phyloP scores from a whole-genome alignment of 1,140 invertebrate genomes.

The Sycophaga agraensis region DNA sequence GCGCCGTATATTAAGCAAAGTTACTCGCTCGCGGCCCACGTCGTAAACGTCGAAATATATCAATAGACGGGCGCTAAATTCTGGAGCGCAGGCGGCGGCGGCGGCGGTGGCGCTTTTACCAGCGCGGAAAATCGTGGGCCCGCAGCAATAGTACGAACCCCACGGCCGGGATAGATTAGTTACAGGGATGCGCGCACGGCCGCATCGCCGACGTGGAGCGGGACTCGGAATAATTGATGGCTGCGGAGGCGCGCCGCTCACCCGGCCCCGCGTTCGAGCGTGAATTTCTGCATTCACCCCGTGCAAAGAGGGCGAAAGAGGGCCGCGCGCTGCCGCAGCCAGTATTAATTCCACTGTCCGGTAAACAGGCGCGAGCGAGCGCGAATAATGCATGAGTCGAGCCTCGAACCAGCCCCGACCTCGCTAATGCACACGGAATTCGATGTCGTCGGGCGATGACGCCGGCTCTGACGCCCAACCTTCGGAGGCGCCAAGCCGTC shows the following conservation, averaged over 20 bases:
- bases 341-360: constrained; percentile 1
- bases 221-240: constrained; percentile 16
- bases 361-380: background rate
- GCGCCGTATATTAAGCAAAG: constrained; percentile 43
- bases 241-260: too few species aligned
- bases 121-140: constrained; percentile 1
- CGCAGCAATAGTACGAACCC: too few species aligned
- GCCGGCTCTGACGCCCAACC: too few species aligned
- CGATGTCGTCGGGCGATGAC: too few species aligned
- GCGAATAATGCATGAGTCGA: background rate
- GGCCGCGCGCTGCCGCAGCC: too few species aligned
- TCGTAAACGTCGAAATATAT: constrained; percentile 54
- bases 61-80: constrained; percentile 46
- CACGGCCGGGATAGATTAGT: constrained; percentile 33
- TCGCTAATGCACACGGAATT: background rate
- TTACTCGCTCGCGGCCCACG: constrained; percentile 39
- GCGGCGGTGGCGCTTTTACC: too few species aligned
- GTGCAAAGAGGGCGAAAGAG: background rate
- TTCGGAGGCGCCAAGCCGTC: too few species aligned
- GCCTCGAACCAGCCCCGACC: background rate
- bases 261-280: constrained; percentile 9
- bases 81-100: too few species aligned
- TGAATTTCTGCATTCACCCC: constrained; percentile 9
- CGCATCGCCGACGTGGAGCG: too few species aligned
- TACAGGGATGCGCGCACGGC: too few species aligned